Evolutionary conservation across 2,113 vertebrate species (phyloP).

Genomic region (Indicator maculatus): DNA sequence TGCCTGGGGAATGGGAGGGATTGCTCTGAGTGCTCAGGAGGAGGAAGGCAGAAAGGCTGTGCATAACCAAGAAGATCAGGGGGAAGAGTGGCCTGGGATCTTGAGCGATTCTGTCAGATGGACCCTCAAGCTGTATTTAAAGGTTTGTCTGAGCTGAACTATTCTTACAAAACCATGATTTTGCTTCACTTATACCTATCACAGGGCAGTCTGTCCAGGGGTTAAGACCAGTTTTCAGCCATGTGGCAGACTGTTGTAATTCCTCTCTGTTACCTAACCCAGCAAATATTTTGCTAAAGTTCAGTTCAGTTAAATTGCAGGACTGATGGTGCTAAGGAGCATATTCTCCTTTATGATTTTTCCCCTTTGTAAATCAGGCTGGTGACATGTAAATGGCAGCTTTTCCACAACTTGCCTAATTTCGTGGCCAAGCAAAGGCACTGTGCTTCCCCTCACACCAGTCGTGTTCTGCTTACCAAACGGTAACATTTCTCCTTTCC

Average conservation of each 20-base stretch:
- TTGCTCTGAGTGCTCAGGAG: neutral
- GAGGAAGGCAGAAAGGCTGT: neutral
- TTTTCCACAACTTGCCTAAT: neutral
- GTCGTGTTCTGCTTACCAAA: neutral
- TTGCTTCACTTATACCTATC: neutral
- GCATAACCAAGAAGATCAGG: neutral
- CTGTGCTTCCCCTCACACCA: neutral
- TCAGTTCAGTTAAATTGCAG: slow-evolving; percentile 48
- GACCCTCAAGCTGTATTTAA: neutral
- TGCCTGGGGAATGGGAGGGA: neutral
- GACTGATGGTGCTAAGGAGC: neutral
- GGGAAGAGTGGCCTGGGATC: neutral
- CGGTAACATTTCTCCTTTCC: neutral
- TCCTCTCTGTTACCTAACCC: slow-evolving; percentile 18
- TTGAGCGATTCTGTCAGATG: neutral
- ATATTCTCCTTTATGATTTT: neutral
- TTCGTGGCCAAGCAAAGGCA: neutral
- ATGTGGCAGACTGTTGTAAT: slow-evolving; percentile 46
- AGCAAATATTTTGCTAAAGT: slow-evolving; percentile 61
- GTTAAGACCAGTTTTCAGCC: slow-evolving; percentile 43
- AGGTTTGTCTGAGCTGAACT: neutral
- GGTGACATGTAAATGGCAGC: neutral
- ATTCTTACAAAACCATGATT: neutral
- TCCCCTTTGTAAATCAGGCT: neutral
- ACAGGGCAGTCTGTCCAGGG: neutral